Percentiles rank a stretch among this genome's conserved stretches.
These are phyloP conservation scores for Cheirogaleus major DNA, from an alignment of 2,797 vertebrate species.

Conservation along the genomic window DNA sequence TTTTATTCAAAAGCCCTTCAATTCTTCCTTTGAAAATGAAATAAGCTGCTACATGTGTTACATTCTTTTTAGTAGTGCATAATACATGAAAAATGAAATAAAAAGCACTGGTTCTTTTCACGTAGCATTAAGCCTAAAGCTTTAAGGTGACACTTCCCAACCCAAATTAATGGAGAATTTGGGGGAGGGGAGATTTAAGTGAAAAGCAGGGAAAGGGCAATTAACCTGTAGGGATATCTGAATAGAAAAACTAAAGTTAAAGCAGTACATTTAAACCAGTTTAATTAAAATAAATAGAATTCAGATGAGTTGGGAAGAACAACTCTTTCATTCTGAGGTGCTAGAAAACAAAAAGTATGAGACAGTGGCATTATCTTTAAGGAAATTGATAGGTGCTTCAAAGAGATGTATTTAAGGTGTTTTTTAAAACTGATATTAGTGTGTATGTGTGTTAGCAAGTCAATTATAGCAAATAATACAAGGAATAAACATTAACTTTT, in stretches of 20 bases:
- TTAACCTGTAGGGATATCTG: background rate
- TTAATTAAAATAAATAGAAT: background rate
- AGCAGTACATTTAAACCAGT: conserved; percentile 31
- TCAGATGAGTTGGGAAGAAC: conserved; percentile 14
- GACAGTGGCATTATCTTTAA: background rate
- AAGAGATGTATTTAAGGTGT: conserved; percentile 27
- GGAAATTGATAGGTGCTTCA: background rate
- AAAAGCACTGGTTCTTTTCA: conserved; percentile 17
- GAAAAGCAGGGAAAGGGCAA: conserved; percentile 18
- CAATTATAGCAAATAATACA: conserved; percentile 15
- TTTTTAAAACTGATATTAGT: background rate
- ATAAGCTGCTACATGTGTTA: background rate
- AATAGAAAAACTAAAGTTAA: conserved; percentile 41
- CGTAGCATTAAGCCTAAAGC: background rate
- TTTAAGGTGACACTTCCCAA: conserved; percentile 20
- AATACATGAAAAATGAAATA: conserved; percentile 40
- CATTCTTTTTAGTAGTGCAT: conserved; percentile 28
- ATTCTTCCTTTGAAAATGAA: conserved; percentile 54
- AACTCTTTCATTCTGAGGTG: background rate
- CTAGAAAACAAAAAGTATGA: conserved; percentile 37
- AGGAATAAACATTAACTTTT: conserved; percentile 42
- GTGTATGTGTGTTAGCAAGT: background rate
- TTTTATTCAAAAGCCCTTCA: conserved; percentile 64
- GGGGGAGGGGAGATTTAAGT: background rate
- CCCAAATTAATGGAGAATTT: conserved; percentile 15